A percentile compares a stretch with the other conserved stretches of the same genome.
Evolutionary conservation across 2,113 vertebrate genomes (phyloP).

Genomic region (Callocephalon fimbriatum): DNA sequence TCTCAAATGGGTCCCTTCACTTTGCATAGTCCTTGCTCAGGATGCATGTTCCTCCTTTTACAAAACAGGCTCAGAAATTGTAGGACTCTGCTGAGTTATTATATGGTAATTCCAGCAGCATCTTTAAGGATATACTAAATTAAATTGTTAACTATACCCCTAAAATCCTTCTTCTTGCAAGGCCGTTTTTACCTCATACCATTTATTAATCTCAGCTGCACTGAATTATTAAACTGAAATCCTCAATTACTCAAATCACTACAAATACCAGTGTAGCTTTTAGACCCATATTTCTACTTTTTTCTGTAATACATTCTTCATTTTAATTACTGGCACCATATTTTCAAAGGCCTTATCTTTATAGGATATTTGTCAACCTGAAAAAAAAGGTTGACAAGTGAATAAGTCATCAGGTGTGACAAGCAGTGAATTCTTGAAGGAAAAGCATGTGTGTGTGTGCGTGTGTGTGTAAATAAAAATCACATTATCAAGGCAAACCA

Average conservation of each 20-base stretch:
- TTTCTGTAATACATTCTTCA: conserved; percentile 20
- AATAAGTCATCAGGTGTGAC: neutral
- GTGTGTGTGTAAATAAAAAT: neutral
- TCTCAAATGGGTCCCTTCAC: neutral
- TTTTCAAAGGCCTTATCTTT: conserved; percentile 42
- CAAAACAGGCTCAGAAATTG: neutral
- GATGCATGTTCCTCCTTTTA: neutral
- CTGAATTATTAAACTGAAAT: conserved; percentile 76
- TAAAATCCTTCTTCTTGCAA: conserved; percentile 16
- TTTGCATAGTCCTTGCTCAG: neutral
- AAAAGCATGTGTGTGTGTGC: neutral
- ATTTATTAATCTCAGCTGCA: conserved; percentile 60
- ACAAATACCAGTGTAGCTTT: conserved; percentile 63
- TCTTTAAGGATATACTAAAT: conserved; percentile 38
- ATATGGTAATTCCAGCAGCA: neutral
- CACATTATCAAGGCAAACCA: neutral
- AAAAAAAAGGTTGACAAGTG: neutral
- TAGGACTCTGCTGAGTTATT: neutral
- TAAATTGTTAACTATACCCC: conserved; percentile 63
- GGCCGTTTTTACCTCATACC: conserved; percentile 40
- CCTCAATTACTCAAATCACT: conserved; percentile 44
- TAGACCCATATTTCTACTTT: conserved; percentile 48
- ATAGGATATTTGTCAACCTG: conserved; percentile 1
- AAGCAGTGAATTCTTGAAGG: conserved; percentile 22
- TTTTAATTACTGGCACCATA: conserved; percentile 32